Percentiles rank a stretch among this genome's conserved stretches.
Evolutionary conservation across 2,113 vertebrate genomes (phyloP).

Genomic region (Sigmodon hispidus): DNA sequence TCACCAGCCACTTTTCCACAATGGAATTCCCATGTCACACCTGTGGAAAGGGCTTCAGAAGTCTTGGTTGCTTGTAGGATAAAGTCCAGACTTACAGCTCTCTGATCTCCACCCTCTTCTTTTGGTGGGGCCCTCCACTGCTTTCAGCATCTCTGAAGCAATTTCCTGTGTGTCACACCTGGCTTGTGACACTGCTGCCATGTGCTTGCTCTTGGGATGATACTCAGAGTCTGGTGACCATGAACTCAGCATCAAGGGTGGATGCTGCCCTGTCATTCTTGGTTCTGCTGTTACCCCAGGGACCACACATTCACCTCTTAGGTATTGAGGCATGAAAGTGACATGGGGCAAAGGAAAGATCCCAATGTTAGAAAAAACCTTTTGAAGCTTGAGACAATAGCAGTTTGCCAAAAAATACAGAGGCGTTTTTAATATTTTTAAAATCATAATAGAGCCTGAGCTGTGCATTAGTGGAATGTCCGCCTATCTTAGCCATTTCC

Average conservation of each 20-base stretch:
- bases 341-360: neutral
- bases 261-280: neutral
- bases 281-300: neutral
- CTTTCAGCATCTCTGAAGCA: neutral
- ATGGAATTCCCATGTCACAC: neutral
- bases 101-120: neutral
- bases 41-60: neutral
- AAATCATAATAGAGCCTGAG: neutral
- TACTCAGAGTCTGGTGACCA: neutral
- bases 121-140: neutral
- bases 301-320: neutral
- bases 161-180: neutral
- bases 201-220: neutral
- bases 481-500: neutral
- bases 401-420: neutral
- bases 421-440: neutral
- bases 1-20: neutral
- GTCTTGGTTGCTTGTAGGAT: neutral
- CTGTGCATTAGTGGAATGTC: neutral
- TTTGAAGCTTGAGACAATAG: neutral
- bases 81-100: neutral
- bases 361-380: neutral
- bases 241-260: neutral
- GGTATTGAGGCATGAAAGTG: neutral
- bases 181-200: neutral